Evolutionary conservation across 2,113 vertebrate genomes (phyloP).

Genomic region (Platysternon megacephalum): DNA sequence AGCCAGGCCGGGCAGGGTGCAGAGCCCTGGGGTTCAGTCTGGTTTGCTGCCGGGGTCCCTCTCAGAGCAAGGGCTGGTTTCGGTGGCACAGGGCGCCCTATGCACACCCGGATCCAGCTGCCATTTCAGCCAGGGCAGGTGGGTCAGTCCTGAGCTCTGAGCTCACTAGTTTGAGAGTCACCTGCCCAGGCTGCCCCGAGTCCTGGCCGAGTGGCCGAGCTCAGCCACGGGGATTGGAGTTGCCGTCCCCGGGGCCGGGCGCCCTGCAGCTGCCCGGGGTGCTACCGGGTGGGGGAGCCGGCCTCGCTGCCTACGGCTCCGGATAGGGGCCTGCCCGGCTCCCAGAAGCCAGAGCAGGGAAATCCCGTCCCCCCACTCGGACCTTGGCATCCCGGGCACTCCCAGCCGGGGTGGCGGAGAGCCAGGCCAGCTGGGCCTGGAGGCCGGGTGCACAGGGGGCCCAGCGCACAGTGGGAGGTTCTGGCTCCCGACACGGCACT

Average conservation of each 20-base stretch:
- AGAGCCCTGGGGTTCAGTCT: no score
- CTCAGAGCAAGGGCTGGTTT: neutral
- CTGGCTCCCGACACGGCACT: no score
- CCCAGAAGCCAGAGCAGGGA: no score
- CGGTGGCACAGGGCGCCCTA: neutral
- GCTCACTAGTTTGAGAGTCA: no score
- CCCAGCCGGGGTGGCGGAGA: no score
- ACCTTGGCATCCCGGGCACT: no score
- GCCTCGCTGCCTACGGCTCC: no score
- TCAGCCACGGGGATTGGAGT: constrained; percentile 42
- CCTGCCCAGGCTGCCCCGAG: neutral
- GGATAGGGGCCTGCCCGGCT: neutral
- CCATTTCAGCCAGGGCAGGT: neutral
- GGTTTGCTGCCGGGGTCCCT: neutral
- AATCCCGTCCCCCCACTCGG: no score
- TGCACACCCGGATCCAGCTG: neutral
- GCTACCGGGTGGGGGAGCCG: neutral
- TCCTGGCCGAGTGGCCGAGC: neutral
- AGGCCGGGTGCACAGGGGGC: no score
- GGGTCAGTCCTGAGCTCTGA: no score
- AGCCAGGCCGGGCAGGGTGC: neutral
- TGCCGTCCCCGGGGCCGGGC: accelerated
- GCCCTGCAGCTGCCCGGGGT: neutral
- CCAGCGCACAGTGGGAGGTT: no score
- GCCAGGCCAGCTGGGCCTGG: no score